These are phyloP conservation scores for Cosmopolites sordidus DNA, from an alignment of 2,888 invertebrate genomes.

Conservation along the genomic window DNA sequence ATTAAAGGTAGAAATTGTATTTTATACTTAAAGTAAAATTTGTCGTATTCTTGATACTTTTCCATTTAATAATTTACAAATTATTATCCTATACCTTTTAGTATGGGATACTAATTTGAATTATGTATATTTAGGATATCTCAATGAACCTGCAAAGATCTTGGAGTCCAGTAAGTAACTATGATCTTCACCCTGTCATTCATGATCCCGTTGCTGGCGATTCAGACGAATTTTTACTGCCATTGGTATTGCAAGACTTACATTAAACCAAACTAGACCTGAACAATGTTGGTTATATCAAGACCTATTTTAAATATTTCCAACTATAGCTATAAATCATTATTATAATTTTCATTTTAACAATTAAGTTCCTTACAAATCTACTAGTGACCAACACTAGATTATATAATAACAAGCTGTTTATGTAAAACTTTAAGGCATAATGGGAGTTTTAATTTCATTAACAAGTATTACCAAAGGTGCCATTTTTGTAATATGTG, in stretches of 20 bases:
- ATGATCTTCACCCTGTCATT: conserved; percentile 55
- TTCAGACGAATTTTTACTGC: conserved; percentile 57
- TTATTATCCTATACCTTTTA: too few species aligned
- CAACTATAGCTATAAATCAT: conserved; percentile 5
- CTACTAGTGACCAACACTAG: conserved; percentile 7
- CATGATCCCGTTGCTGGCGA: conserved; percentile 52
- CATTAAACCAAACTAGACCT: conserved; percentile 12
- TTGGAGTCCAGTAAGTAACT: conserved; percentile 55
- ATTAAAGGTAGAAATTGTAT: too few species aligned
- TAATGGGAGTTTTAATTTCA: background rate
- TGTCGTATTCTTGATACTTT: too few species aligned
- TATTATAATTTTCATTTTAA: conserved; percentile 3
- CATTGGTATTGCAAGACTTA: conserved; percentile 54
- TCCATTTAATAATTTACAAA: too few species aligned
- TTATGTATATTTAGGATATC: conserved; percentile 50
- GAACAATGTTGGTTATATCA: background rate
- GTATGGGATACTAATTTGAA: too few species aligned
- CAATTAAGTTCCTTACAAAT: conserved; percentile 18
- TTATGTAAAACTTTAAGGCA: conserved; percentile 12
- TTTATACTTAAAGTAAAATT: too few species aligned
- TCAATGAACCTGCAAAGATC: conserved; percentile 53
- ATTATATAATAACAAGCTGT: conserved; percentile 7
- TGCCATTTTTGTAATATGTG: background rate
- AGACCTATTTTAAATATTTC: conserved; percentile 16
- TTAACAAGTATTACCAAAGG: background rate